Evolutionary conservation across 2,888 invertebrate species (phyloP), one percentile per base, ranked within the genome.

Genomic region (Anoncus sp.): DNA sequence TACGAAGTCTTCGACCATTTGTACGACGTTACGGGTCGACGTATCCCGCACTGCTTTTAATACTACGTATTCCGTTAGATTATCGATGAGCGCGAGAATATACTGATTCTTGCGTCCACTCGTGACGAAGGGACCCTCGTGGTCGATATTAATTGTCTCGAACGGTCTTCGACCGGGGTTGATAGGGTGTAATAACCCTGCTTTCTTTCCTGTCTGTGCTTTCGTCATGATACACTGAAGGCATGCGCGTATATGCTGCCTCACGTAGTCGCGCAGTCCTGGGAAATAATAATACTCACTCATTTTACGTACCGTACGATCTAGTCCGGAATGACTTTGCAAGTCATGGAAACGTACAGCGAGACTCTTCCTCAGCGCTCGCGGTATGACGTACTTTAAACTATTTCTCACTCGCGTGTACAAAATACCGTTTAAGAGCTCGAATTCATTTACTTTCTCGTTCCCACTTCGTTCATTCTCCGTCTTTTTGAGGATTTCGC

Each of bases 331-430:
- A 10, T 69, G 57, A 1, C 69, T 24, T 16, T n/a, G 27, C 18
- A 57, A 12, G 18, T 69, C 72, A n/a, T 72, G 72, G 27, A 45
- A 72, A 1, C 53, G 27, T 7, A 72, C 27, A 2, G 20, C 73
- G 63, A n/a, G 83, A 81, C 57, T 43, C 49, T 69, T 75, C 63
- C 79, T 18, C 71, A 72, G 31, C 71, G 60, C 18, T 53, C 59
- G 53, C 9, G 18, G 24, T 55, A 45, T 14, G 43, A 73, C 62
- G 73, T 72, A 60, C 47, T 51, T 31, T 59, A 49, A 16, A 22
- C 57, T 55, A 70, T 71, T 6, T 31, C 38, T 40, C 55, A 62
- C n/a, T n/a, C n/a, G 40, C 24, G 55, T 57, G 16, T 69, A 69
- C 14, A 69, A 1, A 3, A 69, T n/a, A 6, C 57, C 69, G 10